Conservation (phyloP, 2,113 vertebrate species). For the Nyctereutes procyonoides region DNA sequence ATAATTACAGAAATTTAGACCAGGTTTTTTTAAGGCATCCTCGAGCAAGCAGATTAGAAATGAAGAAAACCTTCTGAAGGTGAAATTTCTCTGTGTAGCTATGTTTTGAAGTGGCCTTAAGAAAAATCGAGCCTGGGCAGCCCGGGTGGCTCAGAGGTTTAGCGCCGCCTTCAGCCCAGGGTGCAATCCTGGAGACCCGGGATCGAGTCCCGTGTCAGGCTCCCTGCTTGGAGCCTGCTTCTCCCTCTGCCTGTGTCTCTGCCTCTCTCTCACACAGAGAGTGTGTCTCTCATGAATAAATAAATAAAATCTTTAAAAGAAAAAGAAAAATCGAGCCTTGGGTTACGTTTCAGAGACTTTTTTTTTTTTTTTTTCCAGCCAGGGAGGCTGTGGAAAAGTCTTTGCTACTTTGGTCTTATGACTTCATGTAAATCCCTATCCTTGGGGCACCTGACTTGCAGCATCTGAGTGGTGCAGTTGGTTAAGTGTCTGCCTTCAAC, state of each 20-base stretch:
- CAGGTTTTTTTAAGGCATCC: background rate
- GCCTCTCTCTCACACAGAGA: too few relatives aligned
- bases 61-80: background rate
- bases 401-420: background rate
- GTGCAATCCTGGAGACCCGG: too few relatives aligned
- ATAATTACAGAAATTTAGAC: background rate
- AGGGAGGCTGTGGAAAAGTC: background rate
- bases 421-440: background rate
- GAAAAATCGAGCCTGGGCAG: background rate
- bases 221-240: too few relatives aligned
- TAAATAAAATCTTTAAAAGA: too few relatives aligned
- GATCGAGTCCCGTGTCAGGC: too few relatives aligned
- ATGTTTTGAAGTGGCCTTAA: background rate
- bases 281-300: too few relatives aligned
- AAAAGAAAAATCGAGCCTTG: background rate
- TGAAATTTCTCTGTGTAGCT: background rate
- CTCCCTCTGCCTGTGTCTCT: too few relatives aligned
- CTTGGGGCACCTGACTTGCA: background rate
- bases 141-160: too few relatives aligned
- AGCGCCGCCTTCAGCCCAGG: too few relatives aligned
- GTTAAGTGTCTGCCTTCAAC: too few relatives aligned
- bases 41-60: background rate
- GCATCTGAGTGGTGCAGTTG: too few relatives aligned
- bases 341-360: background rate
- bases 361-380: background rate